Percentiles rank a stretch among this genome's conserved stretches.
Evolutionary conservation across 2,113 vertebrate species (phyloP).

Genomic region (Rhipidura dahli): DNA sequence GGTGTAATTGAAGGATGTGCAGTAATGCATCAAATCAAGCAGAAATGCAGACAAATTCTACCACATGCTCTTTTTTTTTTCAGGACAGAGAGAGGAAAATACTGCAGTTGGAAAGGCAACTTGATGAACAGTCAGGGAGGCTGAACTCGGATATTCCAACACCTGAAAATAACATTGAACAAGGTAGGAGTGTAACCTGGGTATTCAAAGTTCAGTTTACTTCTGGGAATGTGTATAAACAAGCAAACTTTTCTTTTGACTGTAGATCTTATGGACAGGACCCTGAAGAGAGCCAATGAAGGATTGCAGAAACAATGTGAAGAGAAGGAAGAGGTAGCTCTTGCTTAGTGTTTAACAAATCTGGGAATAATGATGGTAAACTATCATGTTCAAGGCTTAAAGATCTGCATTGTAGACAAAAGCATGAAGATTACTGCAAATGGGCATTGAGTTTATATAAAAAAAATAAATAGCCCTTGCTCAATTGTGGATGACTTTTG

Average conservation of each 20-base stretch:
- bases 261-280: background rate
- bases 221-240: background rate
- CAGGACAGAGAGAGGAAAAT: conserved; percentile 66
- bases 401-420: background rate
- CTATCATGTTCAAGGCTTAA: background rate
- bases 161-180: background rate
- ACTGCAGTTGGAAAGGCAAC: conserved; percentile 47
- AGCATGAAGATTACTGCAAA: background rate
- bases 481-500: background rate
- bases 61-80: background rate
- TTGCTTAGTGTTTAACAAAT: background rate
- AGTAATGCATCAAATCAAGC: background rate
- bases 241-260: background rate
- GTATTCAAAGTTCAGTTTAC: background rate
- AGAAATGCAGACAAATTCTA: background rate
- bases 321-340: conserved; percentile 82
- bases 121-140: conserved; percentile 31
- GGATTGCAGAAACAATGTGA: conserved; percentile 71
- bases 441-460: background rate
- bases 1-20: background rate
- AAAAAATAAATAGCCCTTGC: background rate
- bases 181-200: conserved; percentile 14
- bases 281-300: conserved; percentile 4
- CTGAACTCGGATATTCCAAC: fast-evolving
- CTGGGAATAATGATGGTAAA: background rate